Conservation (phyloP, 2,113 vertebrate genomes). For the Hippocampus guttulatus region DNA sequence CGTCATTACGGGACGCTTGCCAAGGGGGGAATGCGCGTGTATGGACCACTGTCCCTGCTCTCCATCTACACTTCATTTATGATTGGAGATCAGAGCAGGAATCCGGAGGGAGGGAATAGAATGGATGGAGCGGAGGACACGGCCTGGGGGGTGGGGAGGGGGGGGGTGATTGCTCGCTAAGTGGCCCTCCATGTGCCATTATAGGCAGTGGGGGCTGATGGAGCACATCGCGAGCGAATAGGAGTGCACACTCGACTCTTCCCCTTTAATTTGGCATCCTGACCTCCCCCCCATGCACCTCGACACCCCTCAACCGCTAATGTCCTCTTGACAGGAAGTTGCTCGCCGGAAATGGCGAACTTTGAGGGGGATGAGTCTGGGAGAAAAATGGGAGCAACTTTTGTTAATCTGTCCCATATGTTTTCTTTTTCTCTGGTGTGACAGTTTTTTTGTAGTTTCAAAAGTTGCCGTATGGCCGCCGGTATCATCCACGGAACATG, state of each 20-base stretch:
- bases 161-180: conserved; percentile 73
- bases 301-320: conserved; percentile 45
- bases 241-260: conserved; percentile 62
- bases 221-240: conserved; percentile 59
- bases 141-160: conserved; percentile 40
- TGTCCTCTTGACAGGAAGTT: conserved; percentile 49
- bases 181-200: conserved; percentile 70
- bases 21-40: conserved; percentile 44
- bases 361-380: neutral
- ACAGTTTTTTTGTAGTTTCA: neutral
- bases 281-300: conserved; percentile 6
- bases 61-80: conserved; percentile 65
- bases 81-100: conserved; percentile 67
- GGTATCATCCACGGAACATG: neutral
- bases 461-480: neutral
- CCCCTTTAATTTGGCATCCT: conserved; percentile 67
- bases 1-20: conserved; percentile 60
- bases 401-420: neutral
- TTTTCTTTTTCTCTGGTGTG: neutral
- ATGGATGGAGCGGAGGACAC: conserved; percentile 26
- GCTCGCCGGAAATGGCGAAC: conserved; percentile 13
- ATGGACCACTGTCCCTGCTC: conserved; percentile 64
- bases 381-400: neutral
- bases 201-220: conserved; percentile 61
- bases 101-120: conserved; percentile 40